phyloP scores from a whole-genome alignment of 2,797 vertebrate genomes.

The Takifugu ocellatus region DNA sequence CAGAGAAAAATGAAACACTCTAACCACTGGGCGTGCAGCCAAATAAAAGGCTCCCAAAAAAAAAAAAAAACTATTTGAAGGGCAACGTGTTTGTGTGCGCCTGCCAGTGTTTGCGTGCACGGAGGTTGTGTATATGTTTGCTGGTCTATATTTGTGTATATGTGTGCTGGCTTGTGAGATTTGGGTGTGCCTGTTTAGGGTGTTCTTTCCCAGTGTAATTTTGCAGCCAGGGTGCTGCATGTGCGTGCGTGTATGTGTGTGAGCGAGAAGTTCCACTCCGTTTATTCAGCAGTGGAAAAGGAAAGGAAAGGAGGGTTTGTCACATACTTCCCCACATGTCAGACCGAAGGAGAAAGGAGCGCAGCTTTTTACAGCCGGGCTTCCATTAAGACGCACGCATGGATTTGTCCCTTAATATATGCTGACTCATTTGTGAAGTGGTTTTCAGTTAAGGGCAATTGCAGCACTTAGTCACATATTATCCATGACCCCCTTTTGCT shows the following conservation, averaged over 20 bases:
- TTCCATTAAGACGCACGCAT: constrained; percentile 14
- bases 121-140: constrained; percentile 50
- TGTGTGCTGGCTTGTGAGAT: constrained; percentile 52
- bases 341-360: constrained; percentile 24
- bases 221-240: constrained; percentile 50
- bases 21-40: constrained; percentile 77
- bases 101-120: constrained; percentile 26
- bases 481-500: constrained; percentile 54
- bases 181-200: constrained; percentile 69
- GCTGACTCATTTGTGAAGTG: constrained; percentile 57
- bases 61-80: constrained; percentile 72
- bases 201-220: constrained; percentile 65
- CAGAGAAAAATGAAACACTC: constrained; percentile 81
- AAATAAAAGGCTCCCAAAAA: constrained; percentile 73
- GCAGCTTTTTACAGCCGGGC: constrained; percentile 25
- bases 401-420: constrained; percentile 41
- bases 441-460: constrained; percentile 53
- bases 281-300: constrained; percentile 58
- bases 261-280: constrained; percentile 48
- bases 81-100: constrained; percentile 66
- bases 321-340: constrained; percentile 37
- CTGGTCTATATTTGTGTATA: constrained; percentile 33
- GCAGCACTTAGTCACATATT: constrained; percentile 70
- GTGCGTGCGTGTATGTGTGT: constrained; percentile 22
- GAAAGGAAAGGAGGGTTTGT: constrained; percentile 46